Evolutionary conservation across 2,797 vertebrate species (phyloP).

Genomic region (Bucorvus abyssinicus): DNA sequence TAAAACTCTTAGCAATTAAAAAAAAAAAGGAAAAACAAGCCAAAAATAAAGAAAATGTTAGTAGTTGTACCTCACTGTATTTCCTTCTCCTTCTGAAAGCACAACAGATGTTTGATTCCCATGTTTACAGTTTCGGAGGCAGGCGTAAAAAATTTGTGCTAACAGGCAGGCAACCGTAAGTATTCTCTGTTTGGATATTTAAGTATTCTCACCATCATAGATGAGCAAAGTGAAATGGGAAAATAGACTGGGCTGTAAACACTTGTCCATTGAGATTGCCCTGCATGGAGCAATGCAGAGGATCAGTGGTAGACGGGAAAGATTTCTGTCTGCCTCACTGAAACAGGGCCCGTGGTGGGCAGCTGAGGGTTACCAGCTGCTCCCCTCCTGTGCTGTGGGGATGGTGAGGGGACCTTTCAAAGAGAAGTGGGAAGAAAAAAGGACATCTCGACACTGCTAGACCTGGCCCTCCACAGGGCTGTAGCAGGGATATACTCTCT

Average conservation of each 20-base stretch:
- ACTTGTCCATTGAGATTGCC: neutral
- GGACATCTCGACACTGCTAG: neutral
- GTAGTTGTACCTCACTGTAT: neutral
- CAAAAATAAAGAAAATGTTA: neutral
- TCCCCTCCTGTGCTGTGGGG: accelerated
- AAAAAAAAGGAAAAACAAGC: neutral
- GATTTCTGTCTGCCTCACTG: neutral
- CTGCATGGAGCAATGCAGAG: neutral
- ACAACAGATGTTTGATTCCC: conserved; percentile 36
- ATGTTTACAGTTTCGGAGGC: conserved; percentile 32
- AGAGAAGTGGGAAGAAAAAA: neutral
- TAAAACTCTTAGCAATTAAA: conserved; percentile 11
- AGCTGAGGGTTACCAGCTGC: neutral
- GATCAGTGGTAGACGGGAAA: neutral
- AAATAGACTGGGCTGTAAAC: neutral
- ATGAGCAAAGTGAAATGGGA: neutral
- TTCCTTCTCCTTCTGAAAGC: conserved; percentile 10
- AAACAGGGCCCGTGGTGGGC: neutral
- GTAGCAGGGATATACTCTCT: neutral
- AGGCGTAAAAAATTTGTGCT: conserved; percentile 6
- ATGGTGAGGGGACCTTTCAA: neutral
- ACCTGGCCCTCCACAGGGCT: neutral
- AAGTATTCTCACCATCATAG: neutral
- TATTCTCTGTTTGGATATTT: conserved; percentile 35
- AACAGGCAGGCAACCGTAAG: neutral